These are phyloP conservation scores for Monopis laevigella DNA, from an alignment of 2,888 invertebrate species.

Conservation along the genomic window DNA sequence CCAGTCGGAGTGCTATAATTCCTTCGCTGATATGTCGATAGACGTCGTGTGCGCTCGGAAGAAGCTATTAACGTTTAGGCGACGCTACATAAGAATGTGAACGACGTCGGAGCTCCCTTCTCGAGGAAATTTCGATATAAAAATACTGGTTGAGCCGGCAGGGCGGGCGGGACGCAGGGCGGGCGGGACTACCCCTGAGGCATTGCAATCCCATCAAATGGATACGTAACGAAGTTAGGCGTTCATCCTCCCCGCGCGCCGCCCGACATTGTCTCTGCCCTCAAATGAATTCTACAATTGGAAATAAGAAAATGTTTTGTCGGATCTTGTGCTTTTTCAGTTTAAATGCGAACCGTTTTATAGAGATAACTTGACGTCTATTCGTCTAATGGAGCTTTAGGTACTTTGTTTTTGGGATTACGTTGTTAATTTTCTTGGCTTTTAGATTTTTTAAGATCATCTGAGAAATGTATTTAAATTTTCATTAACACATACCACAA, in stretches of 20 bases:
- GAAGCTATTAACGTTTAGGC: constrained; percentile 62
- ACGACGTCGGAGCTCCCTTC: constrained; percentile 52
- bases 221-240: constrained; percentile 81
- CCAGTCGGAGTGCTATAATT: not conserved
- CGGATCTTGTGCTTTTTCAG: constrained; percentile 62
- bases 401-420: no score
- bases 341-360: constrained; percentile 44
- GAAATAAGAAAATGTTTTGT: constrained; percentile 69
- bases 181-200: constrained; percentile 44
- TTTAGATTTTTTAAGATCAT: no score
- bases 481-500: no score
- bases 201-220: constrained; percentile 80
- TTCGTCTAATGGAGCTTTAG: no score
- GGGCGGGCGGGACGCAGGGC: constrained; percentile 21
- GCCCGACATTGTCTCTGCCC: constrained; percentile 66
- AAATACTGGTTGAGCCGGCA: constrained; percentile 53
- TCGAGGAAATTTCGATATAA: constrained; percentile 66
- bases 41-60: constrained; percentile 37
- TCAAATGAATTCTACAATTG: constrained; percentile 69
- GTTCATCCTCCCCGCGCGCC: constrained; percentile 67
- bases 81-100: constrained; percentile 67
- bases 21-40: no score
- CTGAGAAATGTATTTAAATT: no score
- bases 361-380: constrained; percentile 1
- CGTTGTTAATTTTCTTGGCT: no score